These are phyloP conservation scores for Polyommatus icarus DNA, from an alignment of 2,888 invertebrate species.

Conservation along the genomic window DNA sequence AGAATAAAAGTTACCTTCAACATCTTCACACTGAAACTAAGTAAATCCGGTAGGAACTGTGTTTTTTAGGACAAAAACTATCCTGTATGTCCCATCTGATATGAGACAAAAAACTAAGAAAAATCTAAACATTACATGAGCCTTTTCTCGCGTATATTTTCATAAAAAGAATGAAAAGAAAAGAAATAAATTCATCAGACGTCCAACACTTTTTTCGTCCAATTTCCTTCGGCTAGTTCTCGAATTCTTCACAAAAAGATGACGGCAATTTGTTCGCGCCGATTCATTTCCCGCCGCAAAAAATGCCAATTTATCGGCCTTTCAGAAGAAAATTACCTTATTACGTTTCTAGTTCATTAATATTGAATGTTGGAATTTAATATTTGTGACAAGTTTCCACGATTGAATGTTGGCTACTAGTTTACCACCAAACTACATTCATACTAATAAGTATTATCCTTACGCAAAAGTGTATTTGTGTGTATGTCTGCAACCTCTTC, in stretches of 20 bases:
- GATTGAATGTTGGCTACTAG: not conserved
- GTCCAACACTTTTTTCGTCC: constrained; percentile 13
- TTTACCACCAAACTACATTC: not conserved
- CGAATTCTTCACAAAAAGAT: not conserved
- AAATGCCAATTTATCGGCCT: constrained; percentile 3
- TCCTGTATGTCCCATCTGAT: too few relatives aligned
- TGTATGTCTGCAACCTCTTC: too few relatives aligned
- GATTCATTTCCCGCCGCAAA: not conserved
- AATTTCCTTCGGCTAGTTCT: not conserved
- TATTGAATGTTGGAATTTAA: not conserved
- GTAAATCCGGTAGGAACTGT: not conserved
- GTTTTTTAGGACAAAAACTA: too few relatives aligned
- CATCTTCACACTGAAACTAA: not conserved
- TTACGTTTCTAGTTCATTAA: not conserved
- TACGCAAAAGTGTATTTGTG: too few relatives aligned
- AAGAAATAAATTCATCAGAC: constrained; percentile 13
- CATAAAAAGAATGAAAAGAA: not conserved
- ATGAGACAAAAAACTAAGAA: not conserved
- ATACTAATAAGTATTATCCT: too few relatives aligned
- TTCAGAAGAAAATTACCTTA: not conserved
- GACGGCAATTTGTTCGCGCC: not conserved
- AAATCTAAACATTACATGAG: not conserved
- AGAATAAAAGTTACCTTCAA: not conserved
- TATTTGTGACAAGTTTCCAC: not conserved
- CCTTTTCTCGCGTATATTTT: not conserved